Percentiles rank a stretch among this genome's conserved stretches.
These are phyloP conservation scores for Lordiphosa collinella DNA, from an alignment of 1,140 invertebrate species.

Conservation along the genomic window DNA sequence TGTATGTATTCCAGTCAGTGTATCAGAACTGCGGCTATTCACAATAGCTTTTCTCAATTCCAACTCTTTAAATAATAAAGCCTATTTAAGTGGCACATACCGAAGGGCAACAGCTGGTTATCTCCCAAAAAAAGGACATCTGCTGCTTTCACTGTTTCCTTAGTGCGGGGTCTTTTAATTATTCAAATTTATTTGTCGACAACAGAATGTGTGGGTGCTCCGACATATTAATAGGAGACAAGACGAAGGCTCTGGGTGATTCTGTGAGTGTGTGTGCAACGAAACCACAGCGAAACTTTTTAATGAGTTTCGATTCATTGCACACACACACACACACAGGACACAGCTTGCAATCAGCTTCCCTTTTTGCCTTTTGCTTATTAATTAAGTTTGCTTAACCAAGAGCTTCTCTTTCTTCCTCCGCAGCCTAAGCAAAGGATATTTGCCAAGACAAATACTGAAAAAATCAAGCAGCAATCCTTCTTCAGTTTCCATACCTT, in stretches of 20 bases:
- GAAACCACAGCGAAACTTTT: conserved; percentile 69
- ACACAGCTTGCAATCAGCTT: conserved; percentile 38
- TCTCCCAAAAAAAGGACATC: conserved; percentile 57
- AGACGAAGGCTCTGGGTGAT: not conserved
- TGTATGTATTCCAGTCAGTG: too few relatives aligned
- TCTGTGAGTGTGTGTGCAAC: conserved; percentile 26
- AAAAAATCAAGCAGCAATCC: conserved; percentile 51
- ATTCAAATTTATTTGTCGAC: conserved; percentile 75
- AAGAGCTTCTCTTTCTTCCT: conserved; percentile 27
- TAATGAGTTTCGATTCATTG: conserved; percentile 77
- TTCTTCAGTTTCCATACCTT: conserved; percentile 25
- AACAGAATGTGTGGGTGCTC: conserved; percentile 32
- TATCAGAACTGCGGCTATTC: too few relatives aligned
- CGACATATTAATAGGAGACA: conserved; percentile 42
- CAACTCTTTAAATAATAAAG: conserved; percentile 44
- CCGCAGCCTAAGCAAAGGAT: conserved; percentile 21
- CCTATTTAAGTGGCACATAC: conserved; percentile 47
- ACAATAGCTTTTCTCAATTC: conserved; percentile 1
- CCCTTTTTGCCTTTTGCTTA: conserved; percentile 41
- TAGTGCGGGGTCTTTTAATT: conserved; percentile 58
- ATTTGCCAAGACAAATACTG: conserved; percentile 34
- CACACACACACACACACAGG: conserved; percentile 24
- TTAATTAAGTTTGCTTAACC: conserved; percentile 76
- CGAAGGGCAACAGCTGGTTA: conserved; percentile 21
- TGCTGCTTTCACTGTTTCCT: conserved; percentile 32